These are phyloP conservation scores for Hirtodrosophila cameraria DNA, from an alignment of 2,888 invertebrate genomes.

Conservation along the genomic window DNA sequence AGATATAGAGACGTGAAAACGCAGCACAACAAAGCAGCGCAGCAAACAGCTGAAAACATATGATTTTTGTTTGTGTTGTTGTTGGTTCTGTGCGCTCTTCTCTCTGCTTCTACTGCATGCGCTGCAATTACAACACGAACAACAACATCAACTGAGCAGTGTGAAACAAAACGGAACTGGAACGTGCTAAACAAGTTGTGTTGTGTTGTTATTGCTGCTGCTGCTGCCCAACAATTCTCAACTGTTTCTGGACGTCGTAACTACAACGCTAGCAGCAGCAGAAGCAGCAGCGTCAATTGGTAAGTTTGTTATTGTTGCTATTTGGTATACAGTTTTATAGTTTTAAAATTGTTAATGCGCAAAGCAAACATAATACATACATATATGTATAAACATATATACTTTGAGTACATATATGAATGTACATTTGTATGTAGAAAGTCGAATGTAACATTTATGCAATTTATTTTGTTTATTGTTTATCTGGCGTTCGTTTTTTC, in stretches of 20 bases:
- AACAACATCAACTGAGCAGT: slow-evolving; percentile 10
- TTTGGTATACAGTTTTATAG: slow-evolving; percentile 22
- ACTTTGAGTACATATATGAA: background rate
- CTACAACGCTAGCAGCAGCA: slow-evolving; percentile 45
- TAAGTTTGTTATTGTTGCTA: slow-evolving; percentile 54
- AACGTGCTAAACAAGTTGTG: slow-evolving; percentile 53
- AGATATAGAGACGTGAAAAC: slow-evolving; percentile 35
- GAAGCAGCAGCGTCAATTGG: slow-evolving; percentile 67
- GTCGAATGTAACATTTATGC: slow-evolving; percentile 39
- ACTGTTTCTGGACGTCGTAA: slow-evolving; percentile 64
- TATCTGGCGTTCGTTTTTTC: slow-evolving; percentile 46
- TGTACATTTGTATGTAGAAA: slow-evolving; percentile 10
- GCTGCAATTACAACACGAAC: slow-evolving; percentile 26
- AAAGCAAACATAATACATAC: slow-evolving; percentile 31
- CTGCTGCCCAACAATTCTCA: slow-evolving; percentile 54
- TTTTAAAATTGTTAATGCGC: slow-evolving; percentile 45
- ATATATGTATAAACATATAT: slow-evolving; percentile 13
- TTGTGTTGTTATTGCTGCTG: slow-evolving; percentile 47
- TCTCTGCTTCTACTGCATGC: slow-evolving; percentile 22
- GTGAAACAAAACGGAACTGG: slow-evolving; percentile 13
- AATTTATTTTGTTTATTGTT: slow-evolving; percentile 51
- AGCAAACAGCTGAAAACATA: slow-evolving; percentile 75
- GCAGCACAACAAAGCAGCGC: slow-evolving; percentile 26
- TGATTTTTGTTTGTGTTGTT: slow-evolving; percentile 80
- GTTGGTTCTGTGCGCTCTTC: slow-evolving; percentile 54